Base-by-base conservation (phyloP, 2,797 vertebrate genomes). In the Amblyraja radiata region DNA sequence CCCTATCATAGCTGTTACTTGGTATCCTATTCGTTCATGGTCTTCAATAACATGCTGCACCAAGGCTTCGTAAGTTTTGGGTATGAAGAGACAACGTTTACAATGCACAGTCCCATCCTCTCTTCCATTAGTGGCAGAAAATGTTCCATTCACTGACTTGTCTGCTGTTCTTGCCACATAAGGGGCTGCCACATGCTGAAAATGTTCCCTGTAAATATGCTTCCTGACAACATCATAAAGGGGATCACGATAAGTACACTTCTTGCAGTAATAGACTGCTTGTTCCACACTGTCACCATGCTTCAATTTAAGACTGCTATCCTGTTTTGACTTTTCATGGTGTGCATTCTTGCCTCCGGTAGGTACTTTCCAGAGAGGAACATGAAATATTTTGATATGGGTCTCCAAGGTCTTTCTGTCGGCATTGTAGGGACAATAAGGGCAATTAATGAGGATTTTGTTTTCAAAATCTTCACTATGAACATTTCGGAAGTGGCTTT, bases 261-360 rank as follows among this genome's bases (percentile, higher is more conserved):
- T 99, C 97, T 99, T 99, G 96, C 99, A 99, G 96, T 99, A 99
- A 97, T 99, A 99, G 95, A 99, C 98, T n/a, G 99, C 98, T 97
- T 99, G 99, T 94, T 99, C 99, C 96, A 99, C 96, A 93, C 97
- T 98, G 96, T 99, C 98, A 95, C 97, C 97, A 61, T 97, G 96
- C 95, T 97, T 97, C 94, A 96, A 96, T 96, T 97, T 98, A 95
- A 97, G 96, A 96, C 97, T 97, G 94, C 96, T 96, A 95, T 99
- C 96, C 93, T 97, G 93, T 93, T 98, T 98, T 93, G 97, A 97
- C 96, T 98, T 98, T 95, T 98, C 97, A 97, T 98, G 96, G 95
- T 98, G 96, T 95, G 97, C 97, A 93, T 97, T 97, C 93, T 97
- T 96, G 95, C 97, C 94, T 94, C 98, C 97, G 95, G 96, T 96